Evolutionary conservation across 2,113 vertebrate genomes (phyloP).

Genomic region (Stegastes partitus): DNA sequence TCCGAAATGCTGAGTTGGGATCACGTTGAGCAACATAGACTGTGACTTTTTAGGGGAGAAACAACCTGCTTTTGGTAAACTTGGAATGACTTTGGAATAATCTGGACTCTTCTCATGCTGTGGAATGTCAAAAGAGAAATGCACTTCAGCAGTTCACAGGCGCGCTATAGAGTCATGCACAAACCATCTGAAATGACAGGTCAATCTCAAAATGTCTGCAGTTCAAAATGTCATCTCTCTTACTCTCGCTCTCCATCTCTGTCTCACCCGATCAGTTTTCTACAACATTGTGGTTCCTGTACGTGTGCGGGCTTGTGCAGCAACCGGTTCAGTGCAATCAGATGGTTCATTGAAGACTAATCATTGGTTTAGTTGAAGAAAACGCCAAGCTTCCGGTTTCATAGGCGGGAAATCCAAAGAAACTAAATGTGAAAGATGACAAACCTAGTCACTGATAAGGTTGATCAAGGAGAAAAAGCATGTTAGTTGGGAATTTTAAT

Average conservation of each 20-base stretch:
- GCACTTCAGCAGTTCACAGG: constrained; percentile 73
- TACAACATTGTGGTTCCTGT: background rate
- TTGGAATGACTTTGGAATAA: constrained; percentile 80
- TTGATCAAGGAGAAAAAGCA: no score
- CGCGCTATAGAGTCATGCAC: constrained; percentile 25
- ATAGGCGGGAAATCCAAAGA: background rate
- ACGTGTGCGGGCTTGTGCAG: constrained; percentile 5
- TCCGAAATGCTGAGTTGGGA: constrained; percentile 70
- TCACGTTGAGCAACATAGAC: constrained; percentile 71
- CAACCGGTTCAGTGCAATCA: background rate
- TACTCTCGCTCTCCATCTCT: constrained; percentile 39
- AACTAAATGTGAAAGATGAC: background rate
- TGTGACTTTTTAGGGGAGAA: constrained; percentile 78
- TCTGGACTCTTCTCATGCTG: constrained; percentile 58
- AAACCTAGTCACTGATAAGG: background rate
- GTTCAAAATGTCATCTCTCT: constrained; percentile 60
- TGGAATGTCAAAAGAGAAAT: constrained; percentile 66
- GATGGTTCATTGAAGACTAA: constrained; percentile 26
- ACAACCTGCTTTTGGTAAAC: constrained; percentile 79
- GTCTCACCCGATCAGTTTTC: constrained; percentile 53
- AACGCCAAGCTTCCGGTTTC: background rate
- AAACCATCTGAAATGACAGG: constrained; percentile 69
- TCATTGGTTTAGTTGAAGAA: background rate
- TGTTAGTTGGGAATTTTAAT: background rate
- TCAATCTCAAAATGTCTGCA: constrained; percentile 53